Evolutionary conservation across 2,797 vertebrate genomes (phyloP).

Genomic region (Zenarchopterus dispar): DNA sequence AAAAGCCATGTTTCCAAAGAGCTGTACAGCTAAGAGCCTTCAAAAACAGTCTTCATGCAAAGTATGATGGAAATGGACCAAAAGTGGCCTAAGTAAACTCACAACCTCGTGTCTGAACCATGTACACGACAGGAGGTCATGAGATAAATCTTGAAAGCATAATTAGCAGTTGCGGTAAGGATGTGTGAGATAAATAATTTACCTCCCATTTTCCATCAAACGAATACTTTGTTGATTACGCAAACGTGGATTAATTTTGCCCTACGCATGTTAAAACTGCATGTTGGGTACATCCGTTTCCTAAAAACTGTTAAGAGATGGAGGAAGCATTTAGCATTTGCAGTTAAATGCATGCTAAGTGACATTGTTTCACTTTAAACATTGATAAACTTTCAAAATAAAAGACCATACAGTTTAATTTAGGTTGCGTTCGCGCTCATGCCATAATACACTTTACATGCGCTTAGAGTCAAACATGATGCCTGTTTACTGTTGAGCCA

Average conservation of each 20-base stretch:
- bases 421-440: constrained; percentile 3
- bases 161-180: constrained; percentile 18
- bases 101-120: no score
- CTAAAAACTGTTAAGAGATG: constrained; percentile 9
- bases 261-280: no score
- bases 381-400: constrained; percentile 16
- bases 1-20: no score
- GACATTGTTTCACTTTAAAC: constrained; percentile 15
- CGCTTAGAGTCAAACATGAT: constrained; percentile 26
- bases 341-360: background rate
- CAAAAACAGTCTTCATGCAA: no score
- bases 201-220: no score
- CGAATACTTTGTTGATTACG: no score
- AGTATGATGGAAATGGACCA: no score
- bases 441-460: constrained; percentile 17
- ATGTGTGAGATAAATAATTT: background rate
- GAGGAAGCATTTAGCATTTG: constrained; percentile 4
- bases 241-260: no score
- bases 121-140: no score
- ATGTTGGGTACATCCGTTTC: background rate
- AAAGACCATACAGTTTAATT: constrained; percentile 40
- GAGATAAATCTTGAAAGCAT: constrained; percentile 8
- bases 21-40: no score
- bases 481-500: constrained; percentile 24
- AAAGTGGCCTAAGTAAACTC: no score